Base-by-base conservation (phyloP, 2,888 invertebrate genomes). In the Athrips mouffetella region DNA sequence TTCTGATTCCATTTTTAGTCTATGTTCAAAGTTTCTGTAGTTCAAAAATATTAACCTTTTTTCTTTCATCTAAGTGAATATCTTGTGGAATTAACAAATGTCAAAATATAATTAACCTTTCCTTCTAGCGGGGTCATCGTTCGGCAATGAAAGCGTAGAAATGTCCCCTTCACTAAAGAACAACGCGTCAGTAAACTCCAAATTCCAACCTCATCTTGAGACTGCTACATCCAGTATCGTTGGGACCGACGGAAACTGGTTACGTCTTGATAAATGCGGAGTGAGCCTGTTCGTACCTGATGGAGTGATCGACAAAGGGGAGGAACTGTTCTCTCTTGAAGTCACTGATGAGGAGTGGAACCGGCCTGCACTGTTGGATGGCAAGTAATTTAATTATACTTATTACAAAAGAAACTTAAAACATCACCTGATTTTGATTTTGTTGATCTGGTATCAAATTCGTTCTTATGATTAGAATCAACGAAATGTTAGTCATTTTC, bases 321-420 rank as follows among this genome's bases (percentile, higher is more conserved):
- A 93, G 50, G 95, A 95, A 73, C 92, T 97, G 70, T 91, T 98
- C 52, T 96, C 96, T 61, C 85, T 98, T 55, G 96, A 96, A 56
- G 94, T 98, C 49, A 92, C 96, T 45, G 94, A 96, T 69, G 97
- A 98, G 70, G 96, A 97, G 73, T 94, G 95, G 81, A 96, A 96
- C 76, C 91, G 95, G 66, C 97, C 98, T 30, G 91, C 92, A 75
- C 86, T 97, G 59, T 91, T 92, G 72, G 95, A 94, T 90, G 90
- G 94, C 76, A 67, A 68, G 58, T 4, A 37, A 1, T n/a, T n/a
- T n/a, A 37, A n/a, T n/a, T 18, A 3, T 10, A 6, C n/a, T 3
- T 15, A 5, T 5, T 15, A n/a, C n/a, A 30, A 15, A 15, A 15
- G 7, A 13, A n/a, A 30, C n/a, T 27, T 27, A 27, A 10, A 5